Evolutionary conservation across 2,797 vertebrate species (phyloP), one percentile per base, ranked within the genome.

Genomic region (Phylloscopus collybita): DNA sequence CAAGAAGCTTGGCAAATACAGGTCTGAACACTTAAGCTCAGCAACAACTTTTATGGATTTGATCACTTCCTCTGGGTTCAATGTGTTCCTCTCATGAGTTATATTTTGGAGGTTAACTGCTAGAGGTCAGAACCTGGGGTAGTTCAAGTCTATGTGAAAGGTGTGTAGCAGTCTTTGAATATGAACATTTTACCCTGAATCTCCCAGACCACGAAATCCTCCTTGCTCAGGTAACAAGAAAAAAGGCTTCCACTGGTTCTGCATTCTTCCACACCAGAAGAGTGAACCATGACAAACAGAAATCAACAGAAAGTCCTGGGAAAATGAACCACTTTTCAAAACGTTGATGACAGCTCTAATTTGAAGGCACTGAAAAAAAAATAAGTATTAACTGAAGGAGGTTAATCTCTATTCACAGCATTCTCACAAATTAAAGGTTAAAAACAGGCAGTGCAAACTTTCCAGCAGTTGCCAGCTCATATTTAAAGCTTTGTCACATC

Each of bases 401-500:
- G 56, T 88, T 86, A 40, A 96, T 96, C 56, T 95, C 91, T 71
- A 95, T 94, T 95, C 92, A 92, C 57, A 94, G 53, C 83, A 90
- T 92, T 95, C 51, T 88, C 94, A 91, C 75, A 95, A 95, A 97
- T 92, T 90, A 95, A 96, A 96, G 92, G 85, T 87, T 96, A 88
- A 95, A 95, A 88, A 38, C 83, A 95, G 80, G 50, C 91, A 89
- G 59, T 60, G 25, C 38, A 93, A 80, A 79, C 88, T 90, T 88
- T 79, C 83, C n/a, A 86, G 78, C 62, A 88, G 83, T 89, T 96
- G 81, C 85, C 96, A 97, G 81, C 85, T 92, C 88, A 81, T 61
- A 88, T 95, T 96, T 96, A 81, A 97, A 94, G 97, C 92, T 94
- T 26, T 91, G 80, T 92, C 92, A 96, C 38, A 92, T 96, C 89